Base-by-base conservation (phyloP, 2,888 invertebrate genomes). In the Euplagia quadripunctaria region DNA sequence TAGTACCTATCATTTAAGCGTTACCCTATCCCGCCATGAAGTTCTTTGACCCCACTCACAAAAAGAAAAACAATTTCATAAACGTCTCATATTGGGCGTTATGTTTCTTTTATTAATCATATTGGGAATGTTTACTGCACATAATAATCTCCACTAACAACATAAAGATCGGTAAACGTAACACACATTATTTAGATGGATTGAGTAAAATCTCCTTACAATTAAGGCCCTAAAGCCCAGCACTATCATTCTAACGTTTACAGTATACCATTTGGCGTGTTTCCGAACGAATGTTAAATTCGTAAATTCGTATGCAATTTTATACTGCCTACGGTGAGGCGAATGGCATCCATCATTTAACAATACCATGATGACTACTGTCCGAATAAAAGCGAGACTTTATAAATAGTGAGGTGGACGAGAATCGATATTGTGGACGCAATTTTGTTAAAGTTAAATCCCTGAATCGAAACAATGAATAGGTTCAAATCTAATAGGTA, bases 341-440 rank as follows among this genome's bases (percentile, higher is more conserved):
- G 82, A 92, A 91, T 92, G 90, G 90, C 88, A 92, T 88, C 90
- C 87, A 77, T 82, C 89, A 87, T 89, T 93, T 93, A 90, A 84
- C 87, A 88, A 88, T 88, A 79, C 82, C 81, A 77, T 90, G 90
- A 84, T 90, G 90, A 91, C 91, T 90, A 91, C 91, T 86, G 91
- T 90, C 78, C 64, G 72, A 76, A 71, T 78, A 84, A 79, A 80
- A 65, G 74, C 66, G 63, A 61, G 66, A 41, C n/a, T 75, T 74
- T 74, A 16, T 12, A 66, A 17, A 41, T 82, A 82, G 79, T 63
- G 76, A 41, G 69, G 81, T 66, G 16, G 66, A 58, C 31, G 65
- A 17, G 16, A 46, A 52, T 55, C 41, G 55, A 68, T 55, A 20
- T 51, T 70, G 43, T 68, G 42, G n/a, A 64, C 41, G 8, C 16